Evolutionary conservation across 1,140 invertebrate species (phyloP).

Genomic region (Vollenhovia emeryi): DNA sequence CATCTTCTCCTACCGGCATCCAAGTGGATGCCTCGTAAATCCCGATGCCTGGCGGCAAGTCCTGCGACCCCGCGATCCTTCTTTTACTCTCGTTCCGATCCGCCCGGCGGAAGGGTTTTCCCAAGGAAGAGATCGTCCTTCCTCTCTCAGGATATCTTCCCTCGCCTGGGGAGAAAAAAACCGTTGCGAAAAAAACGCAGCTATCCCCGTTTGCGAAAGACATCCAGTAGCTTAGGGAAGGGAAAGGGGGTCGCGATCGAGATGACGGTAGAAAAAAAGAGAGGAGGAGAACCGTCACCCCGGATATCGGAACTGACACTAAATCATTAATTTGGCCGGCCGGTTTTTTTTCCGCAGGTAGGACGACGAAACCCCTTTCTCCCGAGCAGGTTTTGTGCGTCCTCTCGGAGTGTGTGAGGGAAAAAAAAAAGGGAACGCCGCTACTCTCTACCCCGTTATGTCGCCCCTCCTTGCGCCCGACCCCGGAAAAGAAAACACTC

Average conservation of each 20-base stretch:
- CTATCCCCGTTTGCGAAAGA: conserved; percentile 57
- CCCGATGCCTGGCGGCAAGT: conserved; percentile 63
- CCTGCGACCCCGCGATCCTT: conserved; percentile 47
- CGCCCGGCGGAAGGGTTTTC: conserved; percentile 51
- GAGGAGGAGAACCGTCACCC: conserved; percentile 71
- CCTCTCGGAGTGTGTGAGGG: conserved; percentile 67
- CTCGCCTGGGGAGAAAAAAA: conserved; percentile 9
- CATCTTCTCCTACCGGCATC: conserved; percentile 52
- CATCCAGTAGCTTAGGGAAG: conserved; percentile 18
- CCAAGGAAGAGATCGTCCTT: conserved; percentile 43
- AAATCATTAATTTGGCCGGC: conserved; percentile 85
- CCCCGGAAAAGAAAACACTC: conserved; percentile 81
- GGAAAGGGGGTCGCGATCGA: conserved; percentile 44
- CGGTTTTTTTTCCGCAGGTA: conserved; percentile 81
- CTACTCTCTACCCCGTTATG: conserved; percentile 25
- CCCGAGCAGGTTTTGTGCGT: conserved; percentile 77
- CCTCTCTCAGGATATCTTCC: conserved; percentile 21
- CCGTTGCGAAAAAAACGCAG: conserved; percentile 59
- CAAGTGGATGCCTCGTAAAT: conserved; percentile 69
- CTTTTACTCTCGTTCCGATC: conserved; percentile 35
- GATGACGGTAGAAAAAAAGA: conserved; percentile 48
- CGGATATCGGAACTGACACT: conserved; percentile 81
- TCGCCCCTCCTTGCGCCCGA: conserved; percentile 61
- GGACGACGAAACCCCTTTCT: conserved; percentile 79
- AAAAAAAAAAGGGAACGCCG: conserved; percentile 61